Evolutionary conservation across 1,140 invertebrate genomes (phyloP).

Genomic region (Coenobita brevimanus): DNA sequence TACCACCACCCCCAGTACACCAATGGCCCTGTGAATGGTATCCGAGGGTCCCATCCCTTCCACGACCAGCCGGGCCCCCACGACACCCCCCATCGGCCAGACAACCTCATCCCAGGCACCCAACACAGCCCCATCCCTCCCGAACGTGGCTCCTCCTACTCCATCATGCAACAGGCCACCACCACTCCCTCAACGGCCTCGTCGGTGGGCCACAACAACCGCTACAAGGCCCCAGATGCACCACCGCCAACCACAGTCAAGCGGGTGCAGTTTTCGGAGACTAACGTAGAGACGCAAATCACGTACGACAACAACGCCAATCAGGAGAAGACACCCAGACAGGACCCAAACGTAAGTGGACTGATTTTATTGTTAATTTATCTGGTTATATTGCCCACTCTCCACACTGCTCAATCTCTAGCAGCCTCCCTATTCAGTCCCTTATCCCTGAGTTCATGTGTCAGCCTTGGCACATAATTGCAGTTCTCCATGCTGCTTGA

Average conservation of each 20-base stretch:
- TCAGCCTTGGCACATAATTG: too few species aligned
- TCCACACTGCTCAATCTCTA: too few species aligned
- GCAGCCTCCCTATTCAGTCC: too few species aligned
- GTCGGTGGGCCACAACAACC: conserved; percentile 22
- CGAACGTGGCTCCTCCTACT: conserved; percentile 86
- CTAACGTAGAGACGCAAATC: conserved; percentile 56
- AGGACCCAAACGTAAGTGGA: conserved; percentile 59
- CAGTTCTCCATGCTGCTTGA: too few species aligned
- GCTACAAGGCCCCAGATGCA: conserved; percentile 41
- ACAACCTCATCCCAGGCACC: neutral
- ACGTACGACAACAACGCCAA: conserved; percentile 69
- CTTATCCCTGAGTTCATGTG: too few species aligned
- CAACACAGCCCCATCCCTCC: conserved; percentile 80
- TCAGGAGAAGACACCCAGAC: conserved; percentile 60
- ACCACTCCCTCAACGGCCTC: neutral
- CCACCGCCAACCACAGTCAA: conserved; percentile 59
- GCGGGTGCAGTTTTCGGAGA: conserved; percentile 68
- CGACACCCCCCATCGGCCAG: conserved; percentile 43
- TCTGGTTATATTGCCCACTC: too few species aligned
- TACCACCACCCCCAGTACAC: conserved; percentile 71
- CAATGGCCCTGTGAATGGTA: conserved; percentile 60
- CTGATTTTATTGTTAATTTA: neutral
- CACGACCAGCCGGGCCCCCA: conserved; percentile 35
- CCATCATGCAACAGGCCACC: conserved; percentile 81
- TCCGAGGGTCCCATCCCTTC: conserved; percentile 25